A percentile compares a stretch with the other conserved stretches of the same genome.
These are phyloP conservation scores for Brachyrhaphis roseni DNA, from an alignment of 2,797 vertebrate genomes.

Conservation along the genomic window DNA sequence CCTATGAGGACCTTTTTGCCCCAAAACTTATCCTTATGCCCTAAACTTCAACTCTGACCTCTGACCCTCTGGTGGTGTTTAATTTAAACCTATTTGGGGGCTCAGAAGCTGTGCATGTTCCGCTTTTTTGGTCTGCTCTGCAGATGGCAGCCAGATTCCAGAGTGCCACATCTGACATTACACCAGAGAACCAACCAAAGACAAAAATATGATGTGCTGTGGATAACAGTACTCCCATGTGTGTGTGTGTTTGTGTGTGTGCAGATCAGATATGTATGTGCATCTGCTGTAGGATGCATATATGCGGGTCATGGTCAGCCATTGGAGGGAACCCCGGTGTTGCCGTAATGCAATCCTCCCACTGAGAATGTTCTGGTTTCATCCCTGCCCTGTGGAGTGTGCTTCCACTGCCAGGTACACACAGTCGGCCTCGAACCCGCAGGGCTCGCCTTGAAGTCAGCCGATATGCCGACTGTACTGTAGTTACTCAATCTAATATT, in stretches of 20 bases:
- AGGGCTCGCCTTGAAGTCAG: conserved; percentile 68
- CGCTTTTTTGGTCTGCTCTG: conserved; percentile 37
- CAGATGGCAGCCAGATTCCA: conserved; percentile 70
- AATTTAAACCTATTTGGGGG: conserved; percentile 43
- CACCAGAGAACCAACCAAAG: conserved; percentile 38
- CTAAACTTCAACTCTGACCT: conserved; percentile 58
- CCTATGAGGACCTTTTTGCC: conserved; percentile 18
- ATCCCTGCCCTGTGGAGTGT: conserved; percentile 67
- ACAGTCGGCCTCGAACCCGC: conserved; percentile 56
- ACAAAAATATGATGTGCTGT: conserved; percentile 56
- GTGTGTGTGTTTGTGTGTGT: not conserved
- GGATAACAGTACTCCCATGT: conserved; percentile 43
- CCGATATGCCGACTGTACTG: conserved; percentile 47
- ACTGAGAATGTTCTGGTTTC: conserved; percentile 74
- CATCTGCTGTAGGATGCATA: conserved; percentile 32
- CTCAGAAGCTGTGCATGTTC: conserved; percentile 31
- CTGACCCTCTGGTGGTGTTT: conserved; percentile 39
- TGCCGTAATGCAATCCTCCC: conserved; percentile 74
- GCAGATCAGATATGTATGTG: conserved; percentile 28
- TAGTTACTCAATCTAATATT: conserved; percentile 63
- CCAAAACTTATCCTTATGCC: conserved; percentile 21
- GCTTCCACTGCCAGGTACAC: conserved; percentile 74
- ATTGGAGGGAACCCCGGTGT: conserved; percentile 66
- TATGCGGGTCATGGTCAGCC: conserved; percentile 59
- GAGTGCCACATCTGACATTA: conserved; percentile 45